Conservation (phyloP, 2,888 invertebrate genomes). For the Arctia plantaginis region DNA sequence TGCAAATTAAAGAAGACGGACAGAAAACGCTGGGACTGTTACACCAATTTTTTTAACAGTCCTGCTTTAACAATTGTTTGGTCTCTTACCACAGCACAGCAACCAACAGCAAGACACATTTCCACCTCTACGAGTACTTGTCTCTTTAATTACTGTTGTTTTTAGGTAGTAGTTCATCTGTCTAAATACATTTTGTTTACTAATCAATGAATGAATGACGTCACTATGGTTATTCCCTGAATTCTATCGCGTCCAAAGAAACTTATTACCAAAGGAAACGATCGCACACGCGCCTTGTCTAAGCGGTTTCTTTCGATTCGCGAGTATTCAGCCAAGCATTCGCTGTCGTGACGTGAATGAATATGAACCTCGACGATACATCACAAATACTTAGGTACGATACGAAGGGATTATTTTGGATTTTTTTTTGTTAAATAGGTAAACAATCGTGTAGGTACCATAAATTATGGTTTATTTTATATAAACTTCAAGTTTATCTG, state of each 20-base stretch:
- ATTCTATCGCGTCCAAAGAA: neutral
- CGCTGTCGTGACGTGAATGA: conserved; percentile 16
- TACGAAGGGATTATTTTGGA: neutral
- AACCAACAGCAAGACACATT: too few relatives aligned
- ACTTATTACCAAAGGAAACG: neutral
- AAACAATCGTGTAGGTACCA: neutral
- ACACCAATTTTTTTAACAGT: too few relatives aligned
- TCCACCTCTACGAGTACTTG: too few relatives aligned
- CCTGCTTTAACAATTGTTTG: too few relatives aligned
- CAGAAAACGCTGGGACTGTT: too few relatives aligned
- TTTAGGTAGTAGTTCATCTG: too few relatives aligned
- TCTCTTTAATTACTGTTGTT: too few relatives aligned
- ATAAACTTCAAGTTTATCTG: too few relatives aligned
- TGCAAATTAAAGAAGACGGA: too few relatives aligned
- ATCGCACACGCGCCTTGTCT: conserved; percentile 4
- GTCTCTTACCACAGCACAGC: too few relatives aligned
- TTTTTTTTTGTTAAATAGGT: neutral
- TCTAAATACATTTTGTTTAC: neutral
- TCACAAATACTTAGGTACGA: conserved; percentile 5
- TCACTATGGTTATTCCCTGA: neutral
- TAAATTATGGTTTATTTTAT: neutral
- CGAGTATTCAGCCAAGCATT: conserved; percentile 9
- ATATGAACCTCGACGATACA: conserved; percentile 3
- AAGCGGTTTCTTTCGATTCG: conserved; percentile 9
- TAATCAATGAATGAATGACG: neutral